Base-by-base conservation (phyloP, 2,888 invertebrate species). In the Sminthurinus aureus region DNA sequence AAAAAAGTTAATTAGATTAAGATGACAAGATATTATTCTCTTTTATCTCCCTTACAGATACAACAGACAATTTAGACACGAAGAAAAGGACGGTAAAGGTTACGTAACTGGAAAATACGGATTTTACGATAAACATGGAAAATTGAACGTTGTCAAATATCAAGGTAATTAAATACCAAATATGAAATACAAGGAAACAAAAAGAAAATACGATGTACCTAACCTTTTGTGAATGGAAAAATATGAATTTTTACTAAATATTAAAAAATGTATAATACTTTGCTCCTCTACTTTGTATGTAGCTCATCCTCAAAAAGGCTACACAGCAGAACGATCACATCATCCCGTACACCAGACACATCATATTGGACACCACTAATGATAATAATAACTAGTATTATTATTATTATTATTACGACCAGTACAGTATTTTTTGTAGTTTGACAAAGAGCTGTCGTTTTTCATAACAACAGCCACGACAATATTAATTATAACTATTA, bases 81-180 rank as follows among this genome's bases (percentile, higher is more conserved):
- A 96, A 90, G 95, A 96, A 90, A 92, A 94, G 81, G 94, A 95
- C 90, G 93, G 93, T 86, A 93, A 94, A 83, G 96, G 96, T 8
- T 91, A 93, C 84, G 94, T 96, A 73, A 93, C 93, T 88, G 96
- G 96, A 6, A 94, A 95, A 89, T 96, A 95, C 89, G 96, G 96
- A 71, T 96, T 94, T 90, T 93, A 94, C 89, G 95, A 95, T 90
- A 93, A 93, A 85, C 91, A 92, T 15, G 96, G 96, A 20, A 95
- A 95, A 91, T 91, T 95, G 67, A 93, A 94, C 87, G 92, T 95
- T 38, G 93, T 95, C 85, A 94, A 94, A 90, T 96, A 96, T 89
- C 92, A 93, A 15, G 58, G 58, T 58, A 58, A 58, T 11, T 58
- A 15, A 13, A 58, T n/a, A n/a, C n/a, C n/a, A n/a, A n/a, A n/a